Conservation (phyloP, 1,140 invertebrate species). For the Drosophila melanica region DNA sequence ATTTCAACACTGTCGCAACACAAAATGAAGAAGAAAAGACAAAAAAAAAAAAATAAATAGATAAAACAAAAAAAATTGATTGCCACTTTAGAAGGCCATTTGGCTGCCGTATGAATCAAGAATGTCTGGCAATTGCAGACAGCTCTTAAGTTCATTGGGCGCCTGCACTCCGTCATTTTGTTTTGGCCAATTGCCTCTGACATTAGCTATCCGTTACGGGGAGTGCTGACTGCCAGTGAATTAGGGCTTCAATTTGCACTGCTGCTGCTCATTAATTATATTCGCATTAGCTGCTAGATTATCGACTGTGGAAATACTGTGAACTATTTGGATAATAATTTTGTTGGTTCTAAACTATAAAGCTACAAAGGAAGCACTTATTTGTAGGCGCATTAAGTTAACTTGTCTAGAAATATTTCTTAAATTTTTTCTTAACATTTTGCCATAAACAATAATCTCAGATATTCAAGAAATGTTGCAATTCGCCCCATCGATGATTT, state of each 20-base stretch:
- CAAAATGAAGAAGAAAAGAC: neutral
- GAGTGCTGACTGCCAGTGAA: conserved; percentile 50
- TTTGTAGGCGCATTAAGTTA: too few relatives aligned
- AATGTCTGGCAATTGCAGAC: conserved; percentile 60
- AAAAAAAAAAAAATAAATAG: conserved; percentile 11
- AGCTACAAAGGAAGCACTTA: too few relatives aligned
- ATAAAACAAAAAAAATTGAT: conserved; percentile 54
- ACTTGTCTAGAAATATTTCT: too few relatives aligned
- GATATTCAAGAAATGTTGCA: too few relatives aligned
- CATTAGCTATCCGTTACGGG: conserved; percentile 56
- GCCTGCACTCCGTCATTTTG: conserved; percentile 36
- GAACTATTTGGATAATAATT: conserved; percentile 11
- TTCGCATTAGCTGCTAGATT: conserved; percentile 57
- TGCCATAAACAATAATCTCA: too few relatives aligned
- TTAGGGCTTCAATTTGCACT: conserved; percentile 63
- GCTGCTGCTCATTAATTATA: conserved; percentile 61
- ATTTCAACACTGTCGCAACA: conserved; percentile 65
- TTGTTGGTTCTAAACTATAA: conserved; percentile 9
- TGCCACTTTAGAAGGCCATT: conserved; percentile 77
- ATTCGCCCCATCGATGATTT: too few relatives aligned
- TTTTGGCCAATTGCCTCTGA: conserved; percentile 43
- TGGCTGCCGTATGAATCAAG: conserved; percentile 67
- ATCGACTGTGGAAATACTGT: conserved; percentile 25
- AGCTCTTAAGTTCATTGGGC: conserved; percentile 47
- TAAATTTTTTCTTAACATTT: too few relatives aligned